A percentile compares a stretch with the other conserved stretches of the same genome.
Evolutionary conservation across 2,113 vertebrate genomes (phyloP).

Genomic region (Toxostoma redivivum): DNA sequence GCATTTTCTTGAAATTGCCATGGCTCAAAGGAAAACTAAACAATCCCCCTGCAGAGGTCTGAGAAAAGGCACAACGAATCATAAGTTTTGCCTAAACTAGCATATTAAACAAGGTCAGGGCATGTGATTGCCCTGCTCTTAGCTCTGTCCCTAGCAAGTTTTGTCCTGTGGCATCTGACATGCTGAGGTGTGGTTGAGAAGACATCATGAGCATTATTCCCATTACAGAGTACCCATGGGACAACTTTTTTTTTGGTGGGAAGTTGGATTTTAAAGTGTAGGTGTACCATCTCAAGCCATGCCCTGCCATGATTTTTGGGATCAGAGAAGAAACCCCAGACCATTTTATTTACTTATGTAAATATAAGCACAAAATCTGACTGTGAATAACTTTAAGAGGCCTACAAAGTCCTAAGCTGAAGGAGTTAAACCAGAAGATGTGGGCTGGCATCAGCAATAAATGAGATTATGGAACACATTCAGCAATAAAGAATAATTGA

Average conservation of each 20-base stretch:
- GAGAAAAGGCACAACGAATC: not conserved
- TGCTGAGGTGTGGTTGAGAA: not conserved
- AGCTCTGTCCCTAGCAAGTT: not conserved
- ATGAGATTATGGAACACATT: not conserved
- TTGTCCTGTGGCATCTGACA: not conserved
- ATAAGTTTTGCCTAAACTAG: not conserved
- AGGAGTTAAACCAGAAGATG: not conserved
- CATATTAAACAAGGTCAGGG: not conserved
- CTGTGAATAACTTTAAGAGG: not conserved
- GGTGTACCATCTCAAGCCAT: accelerated
- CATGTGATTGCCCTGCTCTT: not conserved
- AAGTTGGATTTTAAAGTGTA: not conserved
- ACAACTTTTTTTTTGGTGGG: not conserved
- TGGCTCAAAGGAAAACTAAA: conserved; percentile 2
- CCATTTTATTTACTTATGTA: not conserved
- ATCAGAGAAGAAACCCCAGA: not conserved
- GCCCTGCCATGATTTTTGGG: not conserved
- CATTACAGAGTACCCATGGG: not conserved
- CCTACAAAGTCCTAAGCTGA: not conserved
- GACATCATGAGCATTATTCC: not conserved
- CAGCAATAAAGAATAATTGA: conserved; percentile 1
- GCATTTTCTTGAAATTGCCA: not conserved
- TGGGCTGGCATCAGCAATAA: not conserved
- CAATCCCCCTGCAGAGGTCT: not conserved
- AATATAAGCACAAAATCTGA: not conserved